Base-by-base conservation (phyloP, 1,140 invertebrate species). In the Ceratosolen solmsi region DNA sequence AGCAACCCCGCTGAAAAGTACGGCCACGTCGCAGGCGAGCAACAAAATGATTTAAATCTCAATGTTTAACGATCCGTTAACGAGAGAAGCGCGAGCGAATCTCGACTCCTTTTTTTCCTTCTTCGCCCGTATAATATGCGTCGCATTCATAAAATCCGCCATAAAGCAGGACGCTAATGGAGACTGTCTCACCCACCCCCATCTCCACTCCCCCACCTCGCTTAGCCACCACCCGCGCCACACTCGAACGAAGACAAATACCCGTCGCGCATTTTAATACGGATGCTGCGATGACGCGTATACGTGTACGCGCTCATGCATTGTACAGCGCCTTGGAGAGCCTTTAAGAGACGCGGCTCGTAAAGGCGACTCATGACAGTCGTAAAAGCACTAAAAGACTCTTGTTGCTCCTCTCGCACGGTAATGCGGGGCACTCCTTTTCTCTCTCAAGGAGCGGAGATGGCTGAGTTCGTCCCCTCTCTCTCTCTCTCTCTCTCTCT, bases 341-440 rank as follows among this genome's bases (percentile, higher is more conserved):
- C 78, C 56, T 63, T 76, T 63, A 79, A 80, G 70, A 72, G 71
- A 71, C 63, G 78, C 76, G 79, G 51, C 75, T 80, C 82, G 82
- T 85, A 86, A 84, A 81, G 81, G 84, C 74, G 75, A 73, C 80
- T 89, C 87, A 73, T 87, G 88, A 89, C 89, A 88, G 87, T 86
- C 85, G 82, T 86, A 86, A 85, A 86, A 84, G 85, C 86, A 85
- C 88, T 89, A 89, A 89, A 89, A 89, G 84, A 82, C 75, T 82
- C 74, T 78, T 76, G 80, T 82, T 56, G 72, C 60, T 75, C n/a
- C 49, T 58, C 70, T 71, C 54, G 65, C 38, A 33, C 82, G 79
- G 78, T 83, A 75, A 79, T 65, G 71, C 60, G 51, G 75, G 30
- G 75, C 60, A 33, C 77, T 60, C 75, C 73, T 20, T 25, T 27